A percentile compares a stretch with the other conserved stretches of the same genome.
Conservation (phyloP, 2,797 vertebrate species). For the Sebastes hubbsi region DNA sequence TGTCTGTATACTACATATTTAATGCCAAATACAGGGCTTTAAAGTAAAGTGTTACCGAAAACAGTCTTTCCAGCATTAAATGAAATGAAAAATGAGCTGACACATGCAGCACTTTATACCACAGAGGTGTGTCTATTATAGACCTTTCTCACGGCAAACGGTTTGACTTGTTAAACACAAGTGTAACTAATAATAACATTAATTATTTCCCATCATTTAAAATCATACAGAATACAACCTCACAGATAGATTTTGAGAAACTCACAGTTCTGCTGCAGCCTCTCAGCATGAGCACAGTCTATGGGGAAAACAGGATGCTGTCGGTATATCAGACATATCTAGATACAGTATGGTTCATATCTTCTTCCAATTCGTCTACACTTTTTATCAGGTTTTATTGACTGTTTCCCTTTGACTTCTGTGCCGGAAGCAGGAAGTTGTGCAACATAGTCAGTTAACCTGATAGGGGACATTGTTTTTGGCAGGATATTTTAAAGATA, state of each 20-base stretch:
- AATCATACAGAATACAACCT: neutral
- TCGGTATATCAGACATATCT: neutral
- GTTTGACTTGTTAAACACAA: neutral
- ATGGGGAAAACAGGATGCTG: neutral
- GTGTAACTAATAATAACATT: neutral
- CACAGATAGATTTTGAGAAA: neutral
- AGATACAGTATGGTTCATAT: neutral
- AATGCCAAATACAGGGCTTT: neutral
- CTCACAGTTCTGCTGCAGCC: neutral
- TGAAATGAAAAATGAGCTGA: neutral
- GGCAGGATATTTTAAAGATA: neutral
- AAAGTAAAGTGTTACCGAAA: neutral
- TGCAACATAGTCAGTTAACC: constrained; percentile 3
- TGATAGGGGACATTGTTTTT: neutral
- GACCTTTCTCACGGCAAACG: neutral
- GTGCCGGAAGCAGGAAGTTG: constrained; percentile 33
- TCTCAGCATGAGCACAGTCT: neutral
- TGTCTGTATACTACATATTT: neutral
- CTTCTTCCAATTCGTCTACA: constrained; percentile 1
- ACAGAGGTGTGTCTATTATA: neutral
- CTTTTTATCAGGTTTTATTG: constrained; percentile 9
- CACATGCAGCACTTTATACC: neutral
- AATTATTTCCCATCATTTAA: neutral
- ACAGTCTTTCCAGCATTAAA: neutral
- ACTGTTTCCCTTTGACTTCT: constrained; percentile 19